Base-by-base conservation (phyloP, 2,113 vertebrate genomes). In the Triplophysa siluroides region DNA sequence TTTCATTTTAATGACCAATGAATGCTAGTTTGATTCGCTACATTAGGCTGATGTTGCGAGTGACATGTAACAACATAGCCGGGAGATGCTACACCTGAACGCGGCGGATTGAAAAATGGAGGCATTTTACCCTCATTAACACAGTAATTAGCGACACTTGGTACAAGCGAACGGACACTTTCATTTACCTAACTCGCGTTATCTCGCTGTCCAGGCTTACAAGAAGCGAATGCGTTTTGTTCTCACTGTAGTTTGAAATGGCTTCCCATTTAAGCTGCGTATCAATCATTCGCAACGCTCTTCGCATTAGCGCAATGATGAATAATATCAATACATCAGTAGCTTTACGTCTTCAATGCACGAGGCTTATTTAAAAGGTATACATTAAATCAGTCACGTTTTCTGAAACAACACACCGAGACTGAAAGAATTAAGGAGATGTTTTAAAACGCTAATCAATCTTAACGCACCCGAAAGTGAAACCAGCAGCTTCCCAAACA, bases 11-110 rank as follows among this genome's bases (percentile, higher is more conserved):
- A 89, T 90, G 85, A 88, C 81, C 72, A 78, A 79, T 65, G 14
- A 84, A 83, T 82, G 81, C 78, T 89, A 78, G 80, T 88, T 86
- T 87, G 86, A 89, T 86, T 85, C 84, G 82, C 68, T 75, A 76
- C 81, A 75, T 81, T 61, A 78, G 65, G 77, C 47, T 75, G 62
- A 85, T 56, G 66, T 19, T 41, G 80, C 71, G 75, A 86, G 71
- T 74, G 83, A 86, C 79, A 81, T 87, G 76, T 23, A 63, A 69
- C 52, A 81, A 83, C 83, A 81, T 82, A 85, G 80, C 65, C 41
- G 71, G 61, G 77, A 78, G 69, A 16, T 33, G 13, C 80, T 69
- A 79, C 62, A 19, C 29, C 47, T 73, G 78, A 62, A 76, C 33
- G 41, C 78, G 29, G 73, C 16, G 69, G 54, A 66, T 43, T 82